These are phyloP conservation scores for Trichoplusia ni DNA, from an alignment of 1,140 invertebrate genomes.

Conservation along the genomic window DNA sequence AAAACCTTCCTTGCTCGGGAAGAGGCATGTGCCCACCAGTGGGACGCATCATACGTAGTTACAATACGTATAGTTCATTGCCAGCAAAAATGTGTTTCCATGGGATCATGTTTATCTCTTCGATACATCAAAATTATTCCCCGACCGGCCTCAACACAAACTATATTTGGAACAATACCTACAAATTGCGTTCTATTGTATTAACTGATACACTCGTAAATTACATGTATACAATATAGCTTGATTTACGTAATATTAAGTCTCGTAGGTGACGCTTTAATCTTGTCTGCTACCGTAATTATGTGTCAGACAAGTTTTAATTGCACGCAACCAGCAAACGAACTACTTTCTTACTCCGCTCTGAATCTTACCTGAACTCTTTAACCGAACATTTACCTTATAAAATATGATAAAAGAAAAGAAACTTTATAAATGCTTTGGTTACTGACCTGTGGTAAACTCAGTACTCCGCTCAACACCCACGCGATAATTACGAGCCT, in stretches of 20 bases:
- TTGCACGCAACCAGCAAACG: not conserved
- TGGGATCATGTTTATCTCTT: too few relatives aligned
- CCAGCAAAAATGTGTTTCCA: too few relatives aligned
- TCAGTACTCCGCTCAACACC: constrained; percentile 86
- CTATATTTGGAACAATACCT: not conserved
- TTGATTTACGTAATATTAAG: not conserved
- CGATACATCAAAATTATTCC: too few relatives aligned
- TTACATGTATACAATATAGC: not conserved
- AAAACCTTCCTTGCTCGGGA: too few relatives aligned
- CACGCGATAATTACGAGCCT: constrained; percentile 85
- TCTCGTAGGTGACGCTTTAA: not conserved
- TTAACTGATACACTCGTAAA: too few relatives aligned
- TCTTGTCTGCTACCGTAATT: not conserved
- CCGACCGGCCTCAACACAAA: too few relatives aligned
- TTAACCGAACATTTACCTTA: not conserved
- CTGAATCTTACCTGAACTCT: not conserved
- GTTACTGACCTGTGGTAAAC: constrained; percentile 90
- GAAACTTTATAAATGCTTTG: not conserved
- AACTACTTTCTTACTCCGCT: not conserved
- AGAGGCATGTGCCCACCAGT: too few relatives aligned
- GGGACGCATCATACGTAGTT: too few relatives aligned
- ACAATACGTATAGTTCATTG: too few relatives aligned
- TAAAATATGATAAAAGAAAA: not conserved
- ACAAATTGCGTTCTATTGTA: not conserved
- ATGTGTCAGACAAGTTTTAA: constrained; percentile 5